Conservation (phyloP, 2,113 vertebrate species). For the Tinamus guttatus region DNA sequence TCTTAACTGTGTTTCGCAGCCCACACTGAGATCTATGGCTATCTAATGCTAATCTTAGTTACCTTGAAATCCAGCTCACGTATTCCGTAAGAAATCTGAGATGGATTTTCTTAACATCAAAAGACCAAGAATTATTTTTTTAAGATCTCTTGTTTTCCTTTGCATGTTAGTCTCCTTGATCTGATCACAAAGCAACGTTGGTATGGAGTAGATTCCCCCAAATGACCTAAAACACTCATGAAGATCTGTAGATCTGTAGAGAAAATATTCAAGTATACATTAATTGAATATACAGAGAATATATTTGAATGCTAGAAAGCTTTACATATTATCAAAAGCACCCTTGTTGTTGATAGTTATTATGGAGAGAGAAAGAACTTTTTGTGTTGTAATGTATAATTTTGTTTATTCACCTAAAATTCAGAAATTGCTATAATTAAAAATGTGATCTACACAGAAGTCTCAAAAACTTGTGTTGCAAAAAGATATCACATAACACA, state of each 20-base stretch:
- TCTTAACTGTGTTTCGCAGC: neutral
- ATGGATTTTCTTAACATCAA: neutral
- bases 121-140: neutral
- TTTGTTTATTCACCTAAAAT: neutral
- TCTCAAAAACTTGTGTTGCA: neutral
- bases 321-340: neutral
- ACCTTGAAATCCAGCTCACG: neutral
- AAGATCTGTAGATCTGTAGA: no score
- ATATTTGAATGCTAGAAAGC: neutral
- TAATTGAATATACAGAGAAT: neutral
- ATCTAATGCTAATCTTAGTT: neutral
- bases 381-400: neutral
- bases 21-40: neutral
- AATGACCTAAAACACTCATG: neutral
- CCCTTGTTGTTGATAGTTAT: neutral
- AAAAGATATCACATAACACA: neutral
- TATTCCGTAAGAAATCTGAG: neutral
- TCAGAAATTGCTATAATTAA: neutral
- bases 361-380: neutral
- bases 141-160: neutral
- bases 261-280: no score
- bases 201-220: accelerated
- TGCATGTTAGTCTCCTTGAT: neutral
- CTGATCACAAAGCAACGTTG: neutral
- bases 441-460: neutral